Conservation (phyloP, 2,888 invertebrate species). For the Drosophila paranaensis region DNA sequence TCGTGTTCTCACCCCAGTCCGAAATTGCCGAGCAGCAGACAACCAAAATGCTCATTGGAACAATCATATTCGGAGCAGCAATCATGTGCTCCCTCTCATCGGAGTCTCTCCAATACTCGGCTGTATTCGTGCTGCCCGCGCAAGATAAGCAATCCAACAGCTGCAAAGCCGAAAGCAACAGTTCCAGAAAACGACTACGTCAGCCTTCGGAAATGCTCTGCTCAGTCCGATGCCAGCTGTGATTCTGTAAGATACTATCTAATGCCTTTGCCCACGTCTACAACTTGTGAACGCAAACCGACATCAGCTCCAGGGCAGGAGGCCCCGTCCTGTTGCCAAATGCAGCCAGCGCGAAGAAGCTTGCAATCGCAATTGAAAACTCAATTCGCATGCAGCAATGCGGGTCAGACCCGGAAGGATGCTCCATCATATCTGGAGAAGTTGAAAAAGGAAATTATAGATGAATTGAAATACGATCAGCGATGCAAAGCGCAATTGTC, state of each 20-base stretch:
- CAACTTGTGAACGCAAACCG: no score
- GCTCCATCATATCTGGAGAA: conserved; percentile 35
- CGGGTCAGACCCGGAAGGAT: conserved; percentile 6
- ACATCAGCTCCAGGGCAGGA: background rate
- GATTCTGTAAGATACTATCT: background rate
- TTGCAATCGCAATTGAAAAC: background rate
- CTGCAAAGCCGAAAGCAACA: no score
- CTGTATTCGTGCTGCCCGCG: background rate
- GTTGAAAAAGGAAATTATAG: conserved; percentile 46
- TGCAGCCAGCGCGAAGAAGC: background rate
- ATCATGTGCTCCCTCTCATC: no score
- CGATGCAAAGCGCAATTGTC: background rate
- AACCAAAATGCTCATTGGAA: no score
- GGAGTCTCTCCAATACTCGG: background rate
- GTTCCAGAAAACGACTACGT: background rate
- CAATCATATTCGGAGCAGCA: background rate
- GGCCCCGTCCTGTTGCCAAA: background rate
- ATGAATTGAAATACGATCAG: conserved; percentile 15
- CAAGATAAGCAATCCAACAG: background rate
- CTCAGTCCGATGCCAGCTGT: accelerated
- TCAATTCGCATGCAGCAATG: background rate
- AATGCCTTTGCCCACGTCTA: background rate
- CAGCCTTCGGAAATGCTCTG: background rate
- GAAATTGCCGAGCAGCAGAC: no score
- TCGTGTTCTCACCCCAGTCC: no score